Evolutionary conservation across 2,888 invertebrate genomes (phyloP), one percentile per base, ranked within the genome.

Genomic region (Lithophane semibrunnea): DNA sequence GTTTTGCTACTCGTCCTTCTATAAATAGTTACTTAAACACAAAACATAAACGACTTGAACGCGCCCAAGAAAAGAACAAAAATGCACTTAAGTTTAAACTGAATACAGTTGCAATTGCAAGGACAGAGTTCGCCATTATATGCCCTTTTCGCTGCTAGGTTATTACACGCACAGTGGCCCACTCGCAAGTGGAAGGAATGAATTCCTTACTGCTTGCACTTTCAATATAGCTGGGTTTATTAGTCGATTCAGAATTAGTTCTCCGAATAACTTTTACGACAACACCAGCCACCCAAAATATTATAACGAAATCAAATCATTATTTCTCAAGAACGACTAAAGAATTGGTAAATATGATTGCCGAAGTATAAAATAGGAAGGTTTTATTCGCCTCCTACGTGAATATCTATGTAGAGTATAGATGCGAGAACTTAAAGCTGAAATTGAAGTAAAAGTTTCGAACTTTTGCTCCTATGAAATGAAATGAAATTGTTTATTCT

Each of bases 131-230:
- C 64, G 66, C 52, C n/a, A 75, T 77, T 77, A 83, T 82, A 84
- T 73, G 80, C 64, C 83, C 7, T 89, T 91, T 87, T 82, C 21
- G 49, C 69, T 64, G 42, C 70, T 73, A 47, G 74, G 44, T 73
- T 77, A 64, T 78, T 79, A 69, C 76, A 84, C 90, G 88, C 91
- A 92, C 90, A 92, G 92, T 94, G 94, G 94, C 94, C 94, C 94
- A 95, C 93, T 95, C 93, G 92, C 93, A 92, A 93, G 92, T 92
- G 90, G 93, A 89, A 90, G 93, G 93, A 94, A 93, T 94, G 92
- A 94, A 94, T 93, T 94, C 94, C 91, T 92, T 93, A 94, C 91
- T 91, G 94, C 95, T 95, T 95, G 94, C 96, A 95, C 95, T 95
- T 96, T 96, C 96, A 91, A 94, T 94, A 91, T 86, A 89, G 91